Base-by-base conservation (phyloP, 2,888 invertebrate species). In the Ceramica pisi region DNA sequence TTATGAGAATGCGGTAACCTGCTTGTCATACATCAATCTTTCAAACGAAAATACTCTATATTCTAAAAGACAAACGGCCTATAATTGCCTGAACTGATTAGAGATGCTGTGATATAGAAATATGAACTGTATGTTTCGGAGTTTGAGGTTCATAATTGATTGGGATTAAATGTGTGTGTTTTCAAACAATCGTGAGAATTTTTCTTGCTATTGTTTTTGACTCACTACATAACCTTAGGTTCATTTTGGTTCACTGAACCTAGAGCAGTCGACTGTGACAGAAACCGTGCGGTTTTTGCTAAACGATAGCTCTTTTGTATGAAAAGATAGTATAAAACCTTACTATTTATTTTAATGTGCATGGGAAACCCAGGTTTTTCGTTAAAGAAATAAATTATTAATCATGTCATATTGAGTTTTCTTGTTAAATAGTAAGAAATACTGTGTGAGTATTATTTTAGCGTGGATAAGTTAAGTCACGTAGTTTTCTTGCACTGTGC, bases 121-220 rank as follows among this genome's bases (percentile, higher is more conserved):
- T 53, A 31, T 67, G 31, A 60, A 78, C 82, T 72, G 12, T 71
- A 59, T 63, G 21, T 0, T n/a, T n/a, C 21, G 14, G 16, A 60
- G 7, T 19, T 64, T 78, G 23, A 48, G 26, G 67, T 71, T 48
- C 65, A 55, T 62, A 57, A 56, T 78, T 57, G 38, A 75, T 60
- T 76, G 56, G 10, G 21, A 23, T 21, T 55, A 44, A 46, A 51
- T 71, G 74, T 80, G 70, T 78, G 69, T 75, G 78, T 78, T 71
- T 75, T 77, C 85, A 83, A 90, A 90, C 87, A 87, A 87, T 87
- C 90, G 92, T 94, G 94, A 90, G 94, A 94, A 92, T 87, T 79
- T 85, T 88, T 83, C 82, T 75, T 80, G 89, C 87, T 84, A 93
- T 94, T 93, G 94, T 94, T 89, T 92, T 90, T 88, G 78, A 87